These are phyloP conservation scores for Drosophila pandora DNA, from an alignment of 1,140 invertebrate genomes.

Conservation along the genomic window DNA sequence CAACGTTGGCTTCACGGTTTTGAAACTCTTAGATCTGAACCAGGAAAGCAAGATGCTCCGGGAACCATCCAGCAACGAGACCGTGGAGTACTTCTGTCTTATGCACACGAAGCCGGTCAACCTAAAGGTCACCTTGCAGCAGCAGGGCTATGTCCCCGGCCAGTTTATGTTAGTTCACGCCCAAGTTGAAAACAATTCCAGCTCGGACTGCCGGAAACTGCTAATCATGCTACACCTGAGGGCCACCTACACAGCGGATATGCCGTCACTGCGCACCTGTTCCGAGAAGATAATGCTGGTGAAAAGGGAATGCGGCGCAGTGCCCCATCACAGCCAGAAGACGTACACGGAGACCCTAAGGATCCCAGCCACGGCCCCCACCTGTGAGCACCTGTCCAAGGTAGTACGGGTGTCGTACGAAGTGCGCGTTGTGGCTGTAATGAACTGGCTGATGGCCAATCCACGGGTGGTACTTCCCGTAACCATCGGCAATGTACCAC, in stretches of 20 bases:
- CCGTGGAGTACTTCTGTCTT: constrained; percentile 72
- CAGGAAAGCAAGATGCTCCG: constrained; percentile 62
- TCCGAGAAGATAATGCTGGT: constrained; percentile 74
- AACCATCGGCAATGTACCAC: constrained; percentile 76
- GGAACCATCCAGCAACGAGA: constrained; percentile 63
- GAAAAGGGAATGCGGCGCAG: constrained; percentile 66
- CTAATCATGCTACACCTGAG: constrained; percentile 84
- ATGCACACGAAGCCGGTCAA: constrained; percentile 62
- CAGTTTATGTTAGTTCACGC: constrained; percentile 73
- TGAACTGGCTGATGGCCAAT: constrained; percentile 78
- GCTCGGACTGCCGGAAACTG: constrained; percentile 84
- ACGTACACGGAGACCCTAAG: constrained; percentile 69
- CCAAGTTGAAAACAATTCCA: constrained; percentile 83
- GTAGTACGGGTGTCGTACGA: constrained; percentile 77
- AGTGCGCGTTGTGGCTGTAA: constrained; percentile 69
- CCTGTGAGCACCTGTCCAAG: constrained; percentile 84
- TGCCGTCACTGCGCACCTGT: constrained; percentile 83
- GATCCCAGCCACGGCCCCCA: constrained; percentile 75
- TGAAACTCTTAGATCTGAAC: constrained; percentile 75
- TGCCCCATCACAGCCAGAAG: constrained; percentile 47
- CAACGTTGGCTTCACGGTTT: constrained; percentile 77
- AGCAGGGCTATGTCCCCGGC: constrained; percentile 79
- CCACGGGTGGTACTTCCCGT: constrained; percentile 67
- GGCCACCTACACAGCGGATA: constrained; percentile 84
- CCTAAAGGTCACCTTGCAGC: constrained; percentile 67